Base-by-base conservation (phyloP, 2,888 invertebrate species). In the Hirtodrosophila duncani region DNA sequence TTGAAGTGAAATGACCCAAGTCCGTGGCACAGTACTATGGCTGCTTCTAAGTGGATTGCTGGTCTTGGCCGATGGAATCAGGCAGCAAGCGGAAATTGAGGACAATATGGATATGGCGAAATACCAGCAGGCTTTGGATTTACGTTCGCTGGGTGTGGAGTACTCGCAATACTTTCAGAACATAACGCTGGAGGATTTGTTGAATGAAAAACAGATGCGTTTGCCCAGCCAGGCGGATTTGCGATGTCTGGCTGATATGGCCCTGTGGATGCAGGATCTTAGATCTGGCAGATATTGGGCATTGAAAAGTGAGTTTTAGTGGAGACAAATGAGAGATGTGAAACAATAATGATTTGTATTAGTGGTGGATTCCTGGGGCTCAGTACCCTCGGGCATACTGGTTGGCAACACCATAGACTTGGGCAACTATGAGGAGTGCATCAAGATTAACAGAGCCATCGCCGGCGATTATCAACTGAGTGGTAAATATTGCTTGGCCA, bases 361-460 rank as follows among this genome's bases (percentile, higher is more conserved):
- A 88, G 88, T 88, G 81, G 11, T 87, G 1, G 88, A 88, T 70
- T 72, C 88, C 2, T 84, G 84, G 65, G 85, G 86, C n/a, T 85
- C 84, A 45, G 39, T 85, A 5, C 86, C 87, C 7, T 63, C 84
- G 1, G 87, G 88, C 2, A 27, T 87, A 1, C 36, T 86, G 0
- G 64, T 51, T 16, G 86, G 87, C 1, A 78, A 87, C 46, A 43
- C 81, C 4, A 58, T 65, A 11, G 84, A 85, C 11, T 56, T 86
- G 6, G 88, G 88, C 8, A 82, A 83, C 53, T 88, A 74, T 26
- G 87, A 88, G 50, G 79, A 87, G 58, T 88, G 88, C 48, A 38
- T 88, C 5, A 51, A 41, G 2, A 78, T 85, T 11, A 38, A 65
- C 2, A 43, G 64, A 3, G 11, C 33, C 2, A 14, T 49, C 6